Conservation (phyloP, 2,113 vertebrate genomes). For the Corythaixoides concolor region DNA sequence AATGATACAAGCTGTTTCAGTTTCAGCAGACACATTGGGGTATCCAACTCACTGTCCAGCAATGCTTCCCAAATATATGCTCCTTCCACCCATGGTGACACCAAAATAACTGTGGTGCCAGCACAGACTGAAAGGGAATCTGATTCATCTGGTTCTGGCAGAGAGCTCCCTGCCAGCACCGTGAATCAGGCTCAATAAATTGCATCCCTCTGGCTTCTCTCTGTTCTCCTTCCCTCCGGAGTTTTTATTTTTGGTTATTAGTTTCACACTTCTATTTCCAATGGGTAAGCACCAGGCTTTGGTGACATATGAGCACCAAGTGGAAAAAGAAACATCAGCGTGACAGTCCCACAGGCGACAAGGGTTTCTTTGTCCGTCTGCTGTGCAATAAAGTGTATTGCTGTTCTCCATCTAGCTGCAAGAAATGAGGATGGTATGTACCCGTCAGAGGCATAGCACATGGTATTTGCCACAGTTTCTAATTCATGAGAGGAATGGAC, state of each 20-base stretch:
- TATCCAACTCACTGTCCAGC: background rate
- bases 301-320: background rate
- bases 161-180: background rate
- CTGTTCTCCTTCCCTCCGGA: background rate
- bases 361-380: constrained; percentile 25
- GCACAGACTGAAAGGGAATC: constrained; percentile 13
- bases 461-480: constrained; percentile 19
- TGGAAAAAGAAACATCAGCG: constrained; percentile 13
- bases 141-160: constrained; percentile 34
- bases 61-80: background rate
- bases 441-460: background rate
- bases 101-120: constrained; percentile 33
- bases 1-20: background rate
- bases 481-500: background rate
- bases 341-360: background rate
- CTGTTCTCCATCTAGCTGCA: constrained; percentile 33
- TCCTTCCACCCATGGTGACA: background rate
- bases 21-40: background rate
- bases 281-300: accelerated
- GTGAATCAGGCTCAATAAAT: background rate
- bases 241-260: constrained; percentile 47
- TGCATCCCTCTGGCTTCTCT: background rate
- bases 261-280: constrained; percentile 36
- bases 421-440: constrained; percentile 36
- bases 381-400: background rate